A percentile compares a stretch with the other conserved stretches of the same genome.
These are phyloP conservation scores for Rhamnusium bicolor DNA, from an alignment of 2,888 invertebrate genomes.

Conservation along the genomic window DNA sequence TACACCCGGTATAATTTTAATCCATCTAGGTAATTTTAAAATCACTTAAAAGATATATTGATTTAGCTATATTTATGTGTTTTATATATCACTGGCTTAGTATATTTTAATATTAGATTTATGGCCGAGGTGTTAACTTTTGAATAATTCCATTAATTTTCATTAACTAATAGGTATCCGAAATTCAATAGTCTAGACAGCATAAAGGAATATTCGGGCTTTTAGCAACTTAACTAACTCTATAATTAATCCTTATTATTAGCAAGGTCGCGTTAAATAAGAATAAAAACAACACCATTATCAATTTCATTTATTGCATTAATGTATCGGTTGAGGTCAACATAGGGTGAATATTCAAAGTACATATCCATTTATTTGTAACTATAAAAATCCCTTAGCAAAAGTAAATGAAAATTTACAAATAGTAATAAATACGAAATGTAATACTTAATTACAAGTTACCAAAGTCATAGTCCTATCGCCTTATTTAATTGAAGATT, in stretches of 20 bases:
- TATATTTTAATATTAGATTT: slow-evolving; percentile 10
- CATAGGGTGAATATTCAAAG: background rate
- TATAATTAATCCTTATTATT: slow-evolving; percentile 27
- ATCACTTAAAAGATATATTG: background rate
- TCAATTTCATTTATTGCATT: slow-evolving; percentile 6
- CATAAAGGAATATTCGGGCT: slow-evolving; percentile 23
- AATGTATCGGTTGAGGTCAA: background rate
- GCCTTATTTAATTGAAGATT: too few species aligned
- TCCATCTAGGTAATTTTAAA: background rate
- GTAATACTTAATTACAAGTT: too few species aligned
- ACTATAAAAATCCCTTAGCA: too few species aligned
- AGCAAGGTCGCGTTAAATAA: slow-evolving; percentile 3
- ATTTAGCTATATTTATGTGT: background rate
- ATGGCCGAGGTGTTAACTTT: slow-evolving; percentile 9
- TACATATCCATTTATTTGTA: background rate
- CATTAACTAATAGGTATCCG: slow-evolving; percentile 23
- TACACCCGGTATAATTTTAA: too few species aligned
- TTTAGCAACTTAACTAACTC: slow-evolving; percentile 22
- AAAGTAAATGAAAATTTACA: too few species aligned
- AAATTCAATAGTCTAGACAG: slow-evolving; percentile 27
- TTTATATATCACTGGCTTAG: background rate
- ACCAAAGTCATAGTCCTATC: too few species aligned
- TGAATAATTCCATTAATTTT: slow-evolving; percentile 29
- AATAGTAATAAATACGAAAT: too few species aligned
- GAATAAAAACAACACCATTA: slow-evolving; percentile 17